A percentile compares a stretch with the other conserved stretches of the same genome.
Conservation (phyloP, 2,113 vertebrate species). For the Orcinus orca region DNA sequence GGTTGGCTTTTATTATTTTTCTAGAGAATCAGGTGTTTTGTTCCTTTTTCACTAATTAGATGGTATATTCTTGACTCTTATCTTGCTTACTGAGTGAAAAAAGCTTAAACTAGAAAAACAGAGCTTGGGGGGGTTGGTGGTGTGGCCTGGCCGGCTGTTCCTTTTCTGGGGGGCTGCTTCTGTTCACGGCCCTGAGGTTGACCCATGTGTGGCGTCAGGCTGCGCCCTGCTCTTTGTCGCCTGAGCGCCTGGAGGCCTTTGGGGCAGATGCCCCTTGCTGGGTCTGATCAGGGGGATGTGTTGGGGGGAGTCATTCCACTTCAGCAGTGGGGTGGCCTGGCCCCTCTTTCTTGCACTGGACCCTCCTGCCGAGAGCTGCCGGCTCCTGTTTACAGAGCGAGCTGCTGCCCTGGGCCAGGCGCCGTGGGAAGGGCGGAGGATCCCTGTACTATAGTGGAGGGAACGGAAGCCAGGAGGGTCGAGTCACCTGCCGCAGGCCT, state of each 20-base stretch:
- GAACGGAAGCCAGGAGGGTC: neutral
- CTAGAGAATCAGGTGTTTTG: neutral
- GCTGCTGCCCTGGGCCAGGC: neutral
- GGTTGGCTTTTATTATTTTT: neutral
- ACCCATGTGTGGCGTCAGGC: neutral
- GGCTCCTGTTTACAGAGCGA: neutral
- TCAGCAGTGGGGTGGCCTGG: neutral
- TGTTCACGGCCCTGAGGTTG: rapidly evolving
- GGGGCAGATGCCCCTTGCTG: neutral
- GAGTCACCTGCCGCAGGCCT: neutral
- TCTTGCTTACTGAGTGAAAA: neutral
- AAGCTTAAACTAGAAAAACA: neutral
- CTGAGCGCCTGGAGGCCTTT: neutral
- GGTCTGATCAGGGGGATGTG: neutral
- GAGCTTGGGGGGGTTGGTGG: neutral
- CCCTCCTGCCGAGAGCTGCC: neutral
- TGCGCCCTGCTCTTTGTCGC: neutral
- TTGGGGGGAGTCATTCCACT: neutral
- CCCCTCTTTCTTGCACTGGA: neutral
- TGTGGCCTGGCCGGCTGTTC: neutral
- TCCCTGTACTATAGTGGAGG: neutral
- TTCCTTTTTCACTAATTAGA: neutral
- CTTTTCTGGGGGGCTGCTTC: neutral
- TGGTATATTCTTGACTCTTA: neutral
- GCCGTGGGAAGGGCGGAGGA: neutral